Evolutionary conservation across 2,797 vertebrate genomes (phyloP).

Genomic region (Amazona finschi): DNA sequence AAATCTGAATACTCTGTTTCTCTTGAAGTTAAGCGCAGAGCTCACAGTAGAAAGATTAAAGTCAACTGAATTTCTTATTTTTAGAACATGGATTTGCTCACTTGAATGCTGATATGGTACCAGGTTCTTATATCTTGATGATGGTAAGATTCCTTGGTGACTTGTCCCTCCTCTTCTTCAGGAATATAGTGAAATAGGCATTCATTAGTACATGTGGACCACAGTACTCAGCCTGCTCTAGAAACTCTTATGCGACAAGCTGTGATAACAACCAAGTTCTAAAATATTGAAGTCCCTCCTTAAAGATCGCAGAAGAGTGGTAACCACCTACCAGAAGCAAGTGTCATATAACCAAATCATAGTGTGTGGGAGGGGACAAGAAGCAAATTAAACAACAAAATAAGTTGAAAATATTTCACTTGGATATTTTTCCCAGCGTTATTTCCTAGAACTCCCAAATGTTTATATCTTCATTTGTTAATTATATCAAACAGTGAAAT

Average conservation of each 20-base stretch:
- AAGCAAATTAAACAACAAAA: background rate
- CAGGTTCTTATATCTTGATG: background rate
- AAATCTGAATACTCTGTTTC: constrained; percentile 79
- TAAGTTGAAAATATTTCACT: background rate
- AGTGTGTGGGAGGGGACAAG: background rate
- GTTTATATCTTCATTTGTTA: background rate
- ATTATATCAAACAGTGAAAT: background rate
- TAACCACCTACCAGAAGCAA: background rate
- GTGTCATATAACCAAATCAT: background rate
- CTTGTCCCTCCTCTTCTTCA: background rate
- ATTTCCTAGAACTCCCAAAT: background rate
- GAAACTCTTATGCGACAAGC: background rate
- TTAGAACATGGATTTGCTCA: constrained; percentile 62
- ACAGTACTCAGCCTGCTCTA: background rate
- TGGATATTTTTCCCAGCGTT: background rate
- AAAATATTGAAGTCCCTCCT: background rate
- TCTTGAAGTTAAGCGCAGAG: constrained; percentile 78
- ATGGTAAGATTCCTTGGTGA: background rate
- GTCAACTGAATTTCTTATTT: constrained; percentile 55
- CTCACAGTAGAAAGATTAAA: constrained; percentile 83
- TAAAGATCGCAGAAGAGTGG: background rate
- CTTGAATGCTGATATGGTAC: background rate
- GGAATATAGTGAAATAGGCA: background rate
- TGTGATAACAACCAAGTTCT: background rate
- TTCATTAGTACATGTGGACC: background rate